Base-by-base conservation (phyloP, 92 coral and sea anemone genomes). In the Blastomussa wellsi region DNA sequence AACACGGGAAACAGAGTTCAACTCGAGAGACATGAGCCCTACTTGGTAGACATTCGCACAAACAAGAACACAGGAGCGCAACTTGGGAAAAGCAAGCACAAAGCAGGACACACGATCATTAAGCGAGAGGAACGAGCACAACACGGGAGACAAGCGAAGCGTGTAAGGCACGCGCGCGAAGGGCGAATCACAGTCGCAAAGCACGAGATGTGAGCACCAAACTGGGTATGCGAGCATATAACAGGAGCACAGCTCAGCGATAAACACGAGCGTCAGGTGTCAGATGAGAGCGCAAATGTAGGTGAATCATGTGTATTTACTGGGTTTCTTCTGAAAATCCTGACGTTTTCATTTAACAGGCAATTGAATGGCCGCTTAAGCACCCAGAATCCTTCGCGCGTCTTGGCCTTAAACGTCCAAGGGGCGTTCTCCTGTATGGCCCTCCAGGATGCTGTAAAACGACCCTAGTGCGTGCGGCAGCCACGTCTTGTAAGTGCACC, bases 391-490 rank as follows among this genome's bases (percentile, higher is more conserved):
- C 98, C 26, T 97, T 94, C 74, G 88, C 95, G 48, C 91, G 98
- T 39, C 83, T 97, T 83, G 98, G 98, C 71, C 90, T 97, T 12
- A 88, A 87, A 14, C 94, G 95, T 35, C 99, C 98, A 31, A 91
- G 93, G 49, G 99, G 98, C 7, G 93, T 97, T 59, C 87, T 97
- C 65, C 90, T 97, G 84, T 94, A 94, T 83, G 99, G 99, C 71
- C 99, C 99, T 31, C 98, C 99, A 33, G 99, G 99, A 8, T 97
- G 99, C 85, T 94, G 95, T 53, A 97, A 97, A 77, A 97, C 99
- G 33, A 97, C 98, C 6, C 87, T 97, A 17, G 98, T 97, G 29
- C 94, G 94, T 24, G 98, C 99, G 14, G 97, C 95, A 14, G 97
- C 99, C 29, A 88, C 97, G 0, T 93, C 97, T 2, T 92, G 95